Conservation (phyloP, 2,888 invertebrate genomes). For the Protula sp. region DNA sequence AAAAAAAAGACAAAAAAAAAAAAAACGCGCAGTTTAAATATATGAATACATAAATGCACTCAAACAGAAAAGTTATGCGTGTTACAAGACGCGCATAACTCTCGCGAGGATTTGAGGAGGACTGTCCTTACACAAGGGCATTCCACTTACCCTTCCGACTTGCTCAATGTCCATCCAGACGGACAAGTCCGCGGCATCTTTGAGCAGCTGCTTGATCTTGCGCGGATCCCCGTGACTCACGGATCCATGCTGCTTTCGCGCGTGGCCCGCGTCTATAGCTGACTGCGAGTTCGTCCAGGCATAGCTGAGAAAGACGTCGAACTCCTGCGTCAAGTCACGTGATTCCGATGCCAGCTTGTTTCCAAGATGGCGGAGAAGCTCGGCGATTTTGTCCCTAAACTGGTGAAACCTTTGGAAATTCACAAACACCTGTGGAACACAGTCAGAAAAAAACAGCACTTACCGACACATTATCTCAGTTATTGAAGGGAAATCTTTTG, state of each 20-base stretch:
- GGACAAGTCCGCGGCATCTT: constrained; percentile 33
- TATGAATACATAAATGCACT: no score
- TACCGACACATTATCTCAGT: no score
- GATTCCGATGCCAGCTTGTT: constrained; percentile 1
- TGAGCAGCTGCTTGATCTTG: constrained; percentile 38
- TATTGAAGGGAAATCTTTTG: no score
- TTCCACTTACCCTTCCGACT: constrained; percentile 39
- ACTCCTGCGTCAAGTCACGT: not conserved
- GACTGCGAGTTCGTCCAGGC: constrained; percentile 48
- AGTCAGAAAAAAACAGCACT: no score
- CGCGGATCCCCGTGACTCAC: constrained; percentile 49
- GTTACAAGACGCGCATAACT: no score
- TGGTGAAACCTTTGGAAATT: constrained; percentile 37
- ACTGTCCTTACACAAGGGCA: no score
- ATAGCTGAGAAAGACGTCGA: constrained; percentile 44
- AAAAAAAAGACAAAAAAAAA: no score
- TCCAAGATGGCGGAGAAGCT: constrained; percentile 26
- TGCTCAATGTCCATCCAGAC: constrained; percentile 50
- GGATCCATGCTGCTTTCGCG: constrained; percentile 29
- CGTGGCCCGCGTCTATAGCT: constrained; percentile 36
- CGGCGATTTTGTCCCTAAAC: constrained; percentile 35
- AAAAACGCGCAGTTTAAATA: no score
- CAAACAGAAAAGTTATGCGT: no score
- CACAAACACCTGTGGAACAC: constrained; percentile 38
- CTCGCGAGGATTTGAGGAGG: no score